phyloP scores from a whole-genome alignment of 2,797 vertebrate genomes.

The Acanthis flammea region DNA sequence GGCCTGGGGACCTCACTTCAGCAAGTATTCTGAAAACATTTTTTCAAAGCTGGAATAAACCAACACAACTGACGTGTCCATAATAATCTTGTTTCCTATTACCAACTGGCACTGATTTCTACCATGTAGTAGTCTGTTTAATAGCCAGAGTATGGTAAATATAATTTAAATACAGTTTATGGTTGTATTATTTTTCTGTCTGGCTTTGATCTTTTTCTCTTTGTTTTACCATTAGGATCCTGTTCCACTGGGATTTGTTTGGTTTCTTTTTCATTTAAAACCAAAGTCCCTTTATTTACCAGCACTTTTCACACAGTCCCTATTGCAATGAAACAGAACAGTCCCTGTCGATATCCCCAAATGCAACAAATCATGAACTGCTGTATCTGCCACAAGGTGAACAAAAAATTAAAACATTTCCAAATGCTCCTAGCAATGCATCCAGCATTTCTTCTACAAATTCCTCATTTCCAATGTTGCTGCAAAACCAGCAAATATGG shows the following conservation, averaged over 20 bases:
- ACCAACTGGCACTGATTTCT: not conserved
- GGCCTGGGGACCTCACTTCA: slow-evolving; percentile 32
- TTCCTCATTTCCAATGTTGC: not conserved
- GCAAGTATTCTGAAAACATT: not conserved
- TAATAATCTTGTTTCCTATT: not conserved
- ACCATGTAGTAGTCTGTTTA: not conserved
- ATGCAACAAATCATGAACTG: not conserved
- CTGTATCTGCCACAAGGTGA: not conserved
- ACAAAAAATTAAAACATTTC: not conserved
- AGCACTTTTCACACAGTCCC: not conserved
- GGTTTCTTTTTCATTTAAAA: not conserved
- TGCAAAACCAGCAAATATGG: not conserved
- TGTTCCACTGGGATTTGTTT: not conserved
- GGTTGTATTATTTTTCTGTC: not conserved
- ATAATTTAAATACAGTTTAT: not conserved
- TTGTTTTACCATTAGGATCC: not conserved
- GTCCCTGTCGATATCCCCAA: not conserved
- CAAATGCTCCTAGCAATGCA: not conserved
- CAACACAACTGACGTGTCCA: not conserved
- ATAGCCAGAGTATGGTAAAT: not conserved
- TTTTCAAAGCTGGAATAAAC: slow-evolving; percentile 17
- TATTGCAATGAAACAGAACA: not conserved
- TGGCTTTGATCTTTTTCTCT: not conserved
- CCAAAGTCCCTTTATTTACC: not conserved
- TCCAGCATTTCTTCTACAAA: not conserved